Evolutionary conservation across 2,888 invertebrate species (phyloP).

Genomic region (Phymatocera aterrima): DNA sequence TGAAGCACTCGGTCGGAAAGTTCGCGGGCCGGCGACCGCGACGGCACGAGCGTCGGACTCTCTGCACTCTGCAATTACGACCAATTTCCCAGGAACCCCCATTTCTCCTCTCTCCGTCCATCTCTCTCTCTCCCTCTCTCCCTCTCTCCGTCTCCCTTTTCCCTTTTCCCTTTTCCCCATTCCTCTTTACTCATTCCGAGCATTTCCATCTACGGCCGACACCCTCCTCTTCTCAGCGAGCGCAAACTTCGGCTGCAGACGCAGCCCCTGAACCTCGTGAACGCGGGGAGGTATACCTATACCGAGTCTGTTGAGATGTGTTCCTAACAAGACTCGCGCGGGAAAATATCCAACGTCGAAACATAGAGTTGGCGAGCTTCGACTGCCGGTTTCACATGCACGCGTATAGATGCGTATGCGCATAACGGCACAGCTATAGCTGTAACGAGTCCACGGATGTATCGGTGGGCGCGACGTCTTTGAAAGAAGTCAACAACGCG

Average conservation of each 20-base stretch:
- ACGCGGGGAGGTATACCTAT: no score
- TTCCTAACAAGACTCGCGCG: constrained; percentile 12
- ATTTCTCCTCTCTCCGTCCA: no score
- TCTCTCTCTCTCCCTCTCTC: constrained; percentile 53
- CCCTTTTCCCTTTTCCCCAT: constrained; percentile 34
- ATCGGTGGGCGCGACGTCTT: background rate
- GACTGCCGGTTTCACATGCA: background rate
- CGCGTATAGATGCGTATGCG: background rate
- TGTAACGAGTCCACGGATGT: no score
- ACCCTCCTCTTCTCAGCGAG: background rate
- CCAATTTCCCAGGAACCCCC: constrained; percentile 51
- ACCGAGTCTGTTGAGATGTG: background rate
- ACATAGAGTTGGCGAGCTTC: background rate
- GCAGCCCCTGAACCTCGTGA: background rate
- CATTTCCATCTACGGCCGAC: background rate
- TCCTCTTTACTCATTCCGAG: constrained; percentile 1
- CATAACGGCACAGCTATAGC: no score
- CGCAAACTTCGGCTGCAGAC: background rate
- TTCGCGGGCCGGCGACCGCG: constrained; percentile 50
- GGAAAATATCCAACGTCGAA: constrained; percentile 4
- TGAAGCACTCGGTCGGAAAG: constrained; percentile 49
- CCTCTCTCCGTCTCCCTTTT: constrained; percentile 54
- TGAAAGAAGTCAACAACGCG: constrained; percentile 14
- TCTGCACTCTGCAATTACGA: constrained; percentile 54
- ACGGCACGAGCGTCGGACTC: constrained; percentile 37